Conservation (phyloP, 2,888 invertebrate species). For the Lasioglossum villosulum region DNA sequence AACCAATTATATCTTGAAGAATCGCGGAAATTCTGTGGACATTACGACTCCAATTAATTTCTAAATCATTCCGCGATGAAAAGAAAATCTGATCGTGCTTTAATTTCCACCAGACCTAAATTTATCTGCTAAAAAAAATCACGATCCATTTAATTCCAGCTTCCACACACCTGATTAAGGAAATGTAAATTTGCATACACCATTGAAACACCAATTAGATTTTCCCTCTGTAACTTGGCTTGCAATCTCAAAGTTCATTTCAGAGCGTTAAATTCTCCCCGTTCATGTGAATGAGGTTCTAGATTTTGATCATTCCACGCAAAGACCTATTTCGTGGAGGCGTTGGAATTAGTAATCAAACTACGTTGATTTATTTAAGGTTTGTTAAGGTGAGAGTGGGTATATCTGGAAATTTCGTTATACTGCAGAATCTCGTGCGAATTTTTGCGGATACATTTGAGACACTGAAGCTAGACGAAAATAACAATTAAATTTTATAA, state of each 20-base stretch:
- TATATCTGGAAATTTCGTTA: too few relatives aligned
- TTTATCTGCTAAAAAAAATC: background rate
- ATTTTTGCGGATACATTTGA: too few relatives aligned
- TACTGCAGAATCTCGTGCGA: too few relatives aligned
- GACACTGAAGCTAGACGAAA: too few relatives aligned
- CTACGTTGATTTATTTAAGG: background rate
- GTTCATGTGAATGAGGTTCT: background rate
- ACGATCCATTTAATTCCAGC: background rate
- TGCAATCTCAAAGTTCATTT: background rate
- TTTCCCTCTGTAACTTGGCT: background rate
- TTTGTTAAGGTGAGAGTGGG: background rate
- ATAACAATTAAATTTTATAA: too few relatives aligned
- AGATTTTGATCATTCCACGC: background rate
- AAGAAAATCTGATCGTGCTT: background rate
- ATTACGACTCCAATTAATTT: background rate
- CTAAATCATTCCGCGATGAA: background rate
- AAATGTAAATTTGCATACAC: background rate
- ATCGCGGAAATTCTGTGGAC: background rate
- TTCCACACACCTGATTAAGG: background rate
- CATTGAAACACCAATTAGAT: background rate
- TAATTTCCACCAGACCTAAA: background rate
- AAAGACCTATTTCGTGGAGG: background rate
- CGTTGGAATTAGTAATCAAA: background rate
- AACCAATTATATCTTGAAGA: background rate
- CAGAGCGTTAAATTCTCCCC: background rate